phyloP scores from a whole-genome alignment of 1,140 invertebrate genomes.

The Brachystomella parvula region DNA sequence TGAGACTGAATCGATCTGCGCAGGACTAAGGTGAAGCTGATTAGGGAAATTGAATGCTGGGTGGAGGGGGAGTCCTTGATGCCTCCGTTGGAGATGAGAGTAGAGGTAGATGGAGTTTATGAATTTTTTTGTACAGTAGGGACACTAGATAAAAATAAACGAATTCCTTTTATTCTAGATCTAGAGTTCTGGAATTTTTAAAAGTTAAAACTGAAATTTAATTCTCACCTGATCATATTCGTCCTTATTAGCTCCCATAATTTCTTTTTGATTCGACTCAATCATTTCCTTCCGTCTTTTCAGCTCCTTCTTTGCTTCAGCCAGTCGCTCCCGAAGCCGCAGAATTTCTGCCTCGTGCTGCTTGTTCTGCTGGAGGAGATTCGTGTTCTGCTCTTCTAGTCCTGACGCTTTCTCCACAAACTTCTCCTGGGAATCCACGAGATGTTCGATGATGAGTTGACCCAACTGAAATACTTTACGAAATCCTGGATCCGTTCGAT shows the following conservation, averaged over 20 bases:
- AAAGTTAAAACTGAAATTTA: neutral
- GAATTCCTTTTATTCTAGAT: neutral
- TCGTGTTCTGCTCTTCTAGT: neutral
- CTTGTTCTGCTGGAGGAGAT: slow-evolving; percentile 10
- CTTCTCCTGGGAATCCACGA: slow-evolving; percentile 17
- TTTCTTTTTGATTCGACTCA: slow-evolving; percentile 24
- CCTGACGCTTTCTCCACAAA: slow-evolving; percentile 1
- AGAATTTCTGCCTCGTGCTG: slow-evolving; percentile 18
- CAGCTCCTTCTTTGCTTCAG: slow-evolving; percentile 27
- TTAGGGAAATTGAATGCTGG: slow-evolving; percentile 6
- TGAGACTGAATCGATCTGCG: too few relatives aligned
- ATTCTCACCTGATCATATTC: slow-evolving; percentile 27
- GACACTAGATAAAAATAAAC: slow-evolving; percentile 25
- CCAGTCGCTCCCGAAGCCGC: slow-evolving; percentile 16
- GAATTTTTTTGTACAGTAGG: slow-evolving; percentile 32
- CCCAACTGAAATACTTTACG: slow-evolving; percentile 30
- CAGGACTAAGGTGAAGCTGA: neutral
- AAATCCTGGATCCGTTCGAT: slow-evolving; percentile 25
- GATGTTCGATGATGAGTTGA: slow-evolving; percentile 28
- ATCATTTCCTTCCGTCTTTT: slow-evolving; percentile 25
- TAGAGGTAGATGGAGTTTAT: slow-evolving; percentile 15
- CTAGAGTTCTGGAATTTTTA: too few relatives aligned
- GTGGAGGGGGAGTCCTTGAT: slow-evolving; percentile 34
- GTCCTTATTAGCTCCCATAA: slow-evolving; percentile 25
- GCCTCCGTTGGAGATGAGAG: slow-evolving; percentile 31